phyloP scores from a whole-genome alignment of 2,797 vertebrate genomes.

The Microtus californicus region DNA sequence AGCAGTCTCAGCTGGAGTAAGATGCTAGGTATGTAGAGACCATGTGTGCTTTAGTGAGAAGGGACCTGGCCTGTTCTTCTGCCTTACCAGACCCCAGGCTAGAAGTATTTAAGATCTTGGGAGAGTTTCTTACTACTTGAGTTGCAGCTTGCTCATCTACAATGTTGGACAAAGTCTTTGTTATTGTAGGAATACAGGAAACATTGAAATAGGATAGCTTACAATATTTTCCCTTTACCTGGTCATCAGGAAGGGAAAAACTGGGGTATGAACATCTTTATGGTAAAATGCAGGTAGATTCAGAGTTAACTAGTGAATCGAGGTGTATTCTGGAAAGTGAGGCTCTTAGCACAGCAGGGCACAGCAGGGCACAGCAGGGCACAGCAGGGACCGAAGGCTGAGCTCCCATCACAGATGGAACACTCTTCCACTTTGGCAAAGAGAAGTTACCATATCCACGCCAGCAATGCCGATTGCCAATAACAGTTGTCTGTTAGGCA shows the following conservation, averaged over 20 bases:
- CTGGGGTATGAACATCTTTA: neutral
- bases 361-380: neutral
- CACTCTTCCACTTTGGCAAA: neutral
- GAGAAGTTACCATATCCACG: neutral
- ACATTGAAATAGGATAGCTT: constrained; percentile 2
- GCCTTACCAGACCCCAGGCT: neutral
- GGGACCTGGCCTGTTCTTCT: neutral
- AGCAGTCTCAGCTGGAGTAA: neutral
- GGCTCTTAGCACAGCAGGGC: neutral
- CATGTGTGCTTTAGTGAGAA: neutral
- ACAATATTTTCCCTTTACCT: neutral
- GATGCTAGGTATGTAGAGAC: neutral
- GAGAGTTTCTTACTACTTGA: neutral
- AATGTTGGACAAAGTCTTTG: neutral
- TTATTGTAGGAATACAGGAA: neutral
- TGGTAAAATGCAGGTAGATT: constrained; percentile 22
- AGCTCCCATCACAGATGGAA: neutral
- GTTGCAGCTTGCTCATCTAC: constrained; percentile 28
- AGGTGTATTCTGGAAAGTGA: neutral
- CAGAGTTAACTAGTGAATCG: constrained; percentile 16
- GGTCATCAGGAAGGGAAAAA: constrained; percentile 31
- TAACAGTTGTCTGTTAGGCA: neutral
- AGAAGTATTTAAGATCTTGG: constrained; percentile 6
- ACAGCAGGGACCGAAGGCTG: neutral
- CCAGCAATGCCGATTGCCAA: neutral